A percentile compares a stretch with the other conserved stretches of the same genome.
Conservation (phyloP, 1,140 invertebrate species). For the Limonius californicus region DNA sequence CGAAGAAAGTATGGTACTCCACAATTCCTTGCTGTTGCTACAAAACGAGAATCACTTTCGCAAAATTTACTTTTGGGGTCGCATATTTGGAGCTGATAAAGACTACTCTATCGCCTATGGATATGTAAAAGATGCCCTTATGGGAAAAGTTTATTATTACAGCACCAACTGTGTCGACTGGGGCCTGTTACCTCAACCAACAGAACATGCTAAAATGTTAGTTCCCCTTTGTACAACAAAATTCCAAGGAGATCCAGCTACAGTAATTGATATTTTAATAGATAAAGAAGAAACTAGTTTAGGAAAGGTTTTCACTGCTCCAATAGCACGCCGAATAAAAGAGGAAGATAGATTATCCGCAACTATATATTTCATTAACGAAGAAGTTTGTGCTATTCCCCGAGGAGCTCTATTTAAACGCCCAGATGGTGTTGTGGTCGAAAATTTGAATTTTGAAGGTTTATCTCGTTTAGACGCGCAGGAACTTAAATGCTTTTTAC, state of each 20-base stretch:
- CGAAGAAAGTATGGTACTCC: conserved; percentile 62
- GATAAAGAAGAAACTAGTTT: conserved; percentile 43
- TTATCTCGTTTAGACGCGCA: conserved; percentile 56
- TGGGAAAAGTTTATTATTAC: conserved; percentile 65
- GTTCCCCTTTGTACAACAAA: conserved; percentile 52
- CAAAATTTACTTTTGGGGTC: conserved; percentile 71
- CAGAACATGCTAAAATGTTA: conserved; percentile 55
- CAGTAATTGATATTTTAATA: conserved; percentile 49
- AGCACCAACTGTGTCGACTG: conserved; percentile 65
- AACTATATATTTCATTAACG: conserved; percentile 62
- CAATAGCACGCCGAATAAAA: conserved; percentile 56
- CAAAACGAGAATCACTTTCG: conserved; percentile 73
- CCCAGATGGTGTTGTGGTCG: conserved; percentile 59
- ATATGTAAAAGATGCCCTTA: conserved; percentile 61
- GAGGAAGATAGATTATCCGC: conserved; percentile 72
- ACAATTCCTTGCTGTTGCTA: conserved; percentile 65
- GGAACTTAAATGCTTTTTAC: conserved; percentile 63
- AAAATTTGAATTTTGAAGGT: conserved; percentile 66
- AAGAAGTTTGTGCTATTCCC: conserved; percentile 66
- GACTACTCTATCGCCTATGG: conserved; percentile 76
- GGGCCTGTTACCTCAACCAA: conserved; percentile 61
- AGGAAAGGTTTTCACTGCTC: conserved; percentile 31
- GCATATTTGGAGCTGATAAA: conserved; percentile 59
- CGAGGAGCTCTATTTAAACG: conserved; percentile 66
- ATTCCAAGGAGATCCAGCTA: conserved; percentile 57